These are phyloP conservation scores for Tridacna crocea DNA, from an alignment of 2,888 invertebrate species.

Conservation along the genomic window DNA sequence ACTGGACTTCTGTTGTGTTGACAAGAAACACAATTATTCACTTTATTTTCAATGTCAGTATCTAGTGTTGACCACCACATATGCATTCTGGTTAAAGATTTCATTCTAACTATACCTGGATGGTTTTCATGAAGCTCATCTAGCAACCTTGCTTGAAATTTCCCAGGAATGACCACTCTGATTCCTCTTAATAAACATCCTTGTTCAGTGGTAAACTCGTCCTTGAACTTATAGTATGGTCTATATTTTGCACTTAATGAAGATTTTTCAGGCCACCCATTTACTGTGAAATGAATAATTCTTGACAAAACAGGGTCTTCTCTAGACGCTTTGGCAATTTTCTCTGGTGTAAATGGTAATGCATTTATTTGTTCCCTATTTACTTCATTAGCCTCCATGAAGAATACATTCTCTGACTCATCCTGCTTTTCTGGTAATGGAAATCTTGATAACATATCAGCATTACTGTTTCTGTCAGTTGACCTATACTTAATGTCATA, in stretches of 20 bases:
- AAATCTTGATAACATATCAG: no score
- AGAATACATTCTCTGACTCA: no score
- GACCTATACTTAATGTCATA: no score
- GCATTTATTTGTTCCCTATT: no score
- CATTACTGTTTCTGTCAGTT: no score
- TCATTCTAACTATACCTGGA: constrained; percentile 68
- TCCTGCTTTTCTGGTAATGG: no score
- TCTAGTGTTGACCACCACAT: no score
- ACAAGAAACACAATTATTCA: no score
- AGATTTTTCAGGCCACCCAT: neutral
- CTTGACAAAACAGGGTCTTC: neutral
- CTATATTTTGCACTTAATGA: neutral
- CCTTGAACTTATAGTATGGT: neutral
- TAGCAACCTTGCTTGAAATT: neutral
- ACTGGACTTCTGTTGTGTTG: no score
- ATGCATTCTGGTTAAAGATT: constrained; percentile 63
- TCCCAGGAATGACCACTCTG: neutral
- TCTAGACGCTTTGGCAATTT: neutral
- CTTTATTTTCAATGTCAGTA: no score
- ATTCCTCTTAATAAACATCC: constrained; percentile 2
- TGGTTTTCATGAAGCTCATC: neutral
- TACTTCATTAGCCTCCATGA: no score
- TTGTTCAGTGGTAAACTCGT: neutral
- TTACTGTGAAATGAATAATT: neutral
- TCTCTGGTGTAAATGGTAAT: neutral